These are phyloP conservation scores for Diachrysia chrysitis DNA, from an alignment of 2,888 invertebrate genomes.

Conservation along the genomic window DNA sequence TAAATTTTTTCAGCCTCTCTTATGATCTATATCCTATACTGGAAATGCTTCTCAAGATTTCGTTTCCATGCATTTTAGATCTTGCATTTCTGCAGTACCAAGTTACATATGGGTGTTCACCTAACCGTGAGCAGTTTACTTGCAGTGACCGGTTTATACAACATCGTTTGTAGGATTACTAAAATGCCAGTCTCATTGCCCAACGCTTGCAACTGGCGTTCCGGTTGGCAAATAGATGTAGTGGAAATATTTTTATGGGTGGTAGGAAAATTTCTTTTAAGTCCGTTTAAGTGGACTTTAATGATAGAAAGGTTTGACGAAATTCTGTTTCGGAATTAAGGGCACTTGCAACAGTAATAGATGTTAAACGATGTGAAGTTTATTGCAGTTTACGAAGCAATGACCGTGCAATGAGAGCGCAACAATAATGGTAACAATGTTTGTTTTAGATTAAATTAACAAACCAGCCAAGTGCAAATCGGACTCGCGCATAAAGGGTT, in stretches of 20 bases:
- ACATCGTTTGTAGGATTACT: not conserved
- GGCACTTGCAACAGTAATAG: not conserved
- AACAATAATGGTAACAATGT: too few relatives aligned
- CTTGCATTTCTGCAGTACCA: not conserved
- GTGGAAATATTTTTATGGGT: not conserved
- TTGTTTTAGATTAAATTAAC: too few relatives aligned
- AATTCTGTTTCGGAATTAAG: not conserved
- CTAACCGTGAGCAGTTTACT: not conserved
- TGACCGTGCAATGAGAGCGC: too few relatives aligned
- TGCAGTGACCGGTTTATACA: slow-evolving; percentile 1
- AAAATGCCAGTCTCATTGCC: slow-evolving; percentile 2
- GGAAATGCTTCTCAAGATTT: not conserved
- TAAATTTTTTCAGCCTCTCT: too few relatives aligned
- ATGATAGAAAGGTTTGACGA: not conserved
- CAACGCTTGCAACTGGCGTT: not conserved
- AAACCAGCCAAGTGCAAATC: too few relatives aligned
- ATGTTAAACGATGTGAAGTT: too few relatives aligned
- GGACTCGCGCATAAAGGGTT: too few relatives aligned
- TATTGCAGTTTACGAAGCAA: too few relatives aligned
- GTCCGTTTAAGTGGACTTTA: not conserved
- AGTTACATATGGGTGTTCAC: slow-evolving; percentile 1
- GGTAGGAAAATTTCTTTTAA: not conserved
- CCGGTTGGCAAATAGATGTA: slow-evolving; percentile 1
- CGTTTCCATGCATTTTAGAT: not conserved
- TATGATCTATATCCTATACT: too few relatives aligned